These are phyloP conservation scores for Odocoileus virginianus DNA, from an alignment of 2,113 vertebrate genomes.

Conservation along the genomic window DNA sequence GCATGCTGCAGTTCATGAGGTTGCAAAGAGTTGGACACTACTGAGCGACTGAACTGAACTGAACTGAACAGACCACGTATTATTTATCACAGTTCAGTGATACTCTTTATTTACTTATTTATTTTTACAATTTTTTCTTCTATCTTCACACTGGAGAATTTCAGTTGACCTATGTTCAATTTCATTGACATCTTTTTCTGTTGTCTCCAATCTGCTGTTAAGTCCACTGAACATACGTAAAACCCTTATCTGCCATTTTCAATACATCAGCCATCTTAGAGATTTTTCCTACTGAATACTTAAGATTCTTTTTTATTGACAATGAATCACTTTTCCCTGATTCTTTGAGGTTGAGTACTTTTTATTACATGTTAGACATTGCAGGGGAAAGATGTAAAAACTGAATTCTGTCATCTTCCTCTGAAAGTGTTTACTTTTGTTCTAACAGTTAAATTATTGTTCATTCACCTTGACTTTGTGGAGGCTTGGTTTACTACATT, in stretches of 20 bases:
- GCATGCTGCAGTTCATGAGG: no score
- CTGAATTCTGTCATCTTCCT: background rate
- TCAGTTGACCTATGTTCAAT: background rate
- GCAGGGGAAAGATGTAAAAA: background rate
- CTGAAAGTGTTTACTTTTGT: background rate
- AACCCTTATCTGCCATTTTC: background rate
- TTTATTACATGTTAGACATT: background rate
- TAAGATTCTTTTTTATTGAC: background rate
- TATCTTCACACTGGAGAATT: background rate
- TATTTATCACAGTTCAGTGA: background rate
- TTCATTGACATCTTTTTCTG: background rate
- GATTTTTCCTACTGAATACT: background rate
- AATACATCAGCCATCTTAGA: background rate
- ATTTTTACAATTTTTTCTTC: background rate
- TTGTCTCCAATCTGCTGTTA: background rate
- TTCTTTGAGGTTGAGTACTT: background rate
- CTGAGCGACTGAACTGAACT: no score
- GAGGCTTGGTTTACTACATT: background rate
- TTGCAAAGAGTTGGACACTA: no score
- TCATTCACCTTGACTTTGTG: background rate
- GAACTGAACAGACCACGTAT: background rate
- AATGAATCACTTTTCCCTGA: background rate
- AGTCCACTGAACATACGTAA: background rate
- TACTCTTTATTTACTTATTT: background rate
- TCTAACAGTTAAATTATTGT: background rate